Percentiles rank a stretch among this genome's conserved stretches.
Conservation (phyloP, 1,140 invertebrate genomes). For the Drosophila sechellia region DNA sequence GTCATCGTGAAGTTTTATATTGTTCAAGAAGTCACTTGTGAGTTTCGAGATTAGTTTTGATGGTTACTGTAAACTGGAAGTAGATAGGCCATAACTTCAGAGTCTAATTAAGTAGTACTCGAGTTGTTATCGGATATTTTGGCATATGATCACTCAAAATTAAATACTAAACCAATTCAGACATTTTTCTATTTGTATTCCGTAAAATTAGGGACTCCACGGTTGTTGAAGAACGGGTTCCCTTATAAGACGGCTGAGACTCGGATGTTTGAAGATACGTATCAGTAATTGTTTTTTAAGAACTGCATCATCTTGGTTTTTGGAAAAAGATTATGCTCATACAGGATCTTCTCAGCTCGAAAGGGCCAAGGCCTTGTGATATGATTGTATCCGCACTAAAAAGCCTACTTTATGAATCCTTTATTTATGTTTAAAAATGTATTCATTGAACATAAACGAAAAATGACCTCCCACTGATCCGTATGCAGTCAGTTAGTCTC, state of each 20-base stretch:
- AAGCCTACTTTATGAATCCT: too few species aligned
- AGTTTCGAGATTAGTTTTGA: neutral
- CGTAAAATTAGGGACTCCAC: conserved; percentile 38
- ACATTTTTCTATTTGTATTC: conserved; percentile 8
- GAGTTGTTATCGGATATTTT: too few species aligned
- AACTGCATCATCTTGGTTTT: conserved; percentile 57
- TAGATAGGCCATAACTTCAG: neutral
- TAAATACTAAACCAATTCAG: too few species aligned
- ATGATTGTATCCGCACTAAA: conserved; percentile 15
- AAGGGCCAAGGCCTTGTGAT: conserved; percentile 34
- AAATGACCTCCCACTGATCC: too few species aligned
- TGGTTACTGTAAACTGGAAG: neutral
- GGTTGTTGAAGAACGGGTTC: conserved; percentile 9
- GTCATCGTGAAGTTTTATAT: conserved; percentile 8
- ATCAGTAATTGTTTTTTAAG: conserved; percentile 7
- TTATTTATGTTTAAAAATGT: too few species aligned
- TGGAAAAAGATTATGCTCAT: neutral
- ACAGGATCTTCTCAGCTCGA: conserved; percentile 27
- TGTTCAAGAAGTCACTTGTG: neutral
- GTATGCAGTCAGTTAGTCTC: too few species aligned
- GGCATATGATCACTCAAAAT: too few species aligned
- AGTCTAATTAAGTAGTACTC: neutral
- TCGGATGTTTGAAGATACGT: conserved; percentile 10
- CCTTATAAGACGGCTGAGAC: too few species aligned
- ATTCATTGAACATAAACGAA: too few species aligned